Evolutionary conservation across 1,140 invertebrate species (phyloP).

Genomic region (Drosophila miranda): DNA sequence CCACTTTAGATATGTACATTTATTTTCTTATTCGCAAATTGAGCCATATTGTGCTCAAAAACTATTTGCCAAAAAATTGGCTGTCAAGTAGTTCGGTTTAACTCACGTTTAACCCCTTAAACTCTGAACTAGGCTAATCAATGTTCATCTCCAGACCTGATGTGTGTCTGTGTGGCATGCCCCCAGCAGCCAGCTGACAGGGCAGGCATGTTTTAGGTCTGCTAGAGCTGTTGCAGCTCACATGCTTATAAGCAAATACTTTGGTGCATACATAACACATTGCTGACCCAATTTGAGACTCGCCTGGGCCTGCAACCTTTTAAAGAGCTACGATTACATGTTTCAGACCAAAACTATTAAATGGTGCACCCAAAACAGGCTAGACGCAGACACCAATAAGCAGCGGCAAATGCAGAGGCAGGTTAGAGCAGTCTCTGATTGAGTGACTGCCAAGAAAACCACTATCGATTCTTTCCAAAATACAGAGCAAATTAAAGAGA

Average conservation of each 20-base stretch:
- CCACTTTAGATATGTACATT: no score
- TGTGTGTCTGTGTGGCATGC: constrained; percentile 54
- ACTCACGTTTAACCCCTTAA: constrained; percentile 75
- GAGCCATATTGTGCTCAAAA: constrained; percentile 42
- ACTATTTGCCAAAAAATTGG: constrained; percentile 20
- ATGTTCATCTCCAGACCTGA: constrained; percentile 65
- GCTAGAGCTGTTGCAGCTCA: constrained; percentile 46
- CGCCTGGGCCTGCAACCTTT: constrained; percentile 69
- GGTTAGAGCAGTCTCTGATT: constrained; percentile 49
- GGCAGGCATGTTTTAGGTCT: not conserved
- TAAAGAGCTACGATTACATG: constrained; percentile 79
- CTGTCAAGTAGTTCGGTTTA: constrained; percentile 21
- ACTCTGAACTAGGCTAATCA: constrained; percentile 68
- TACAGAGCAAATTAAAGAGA: no score
- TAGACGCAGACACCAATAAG: constrained; percentile 17
- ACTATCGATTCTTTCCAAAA: no score
- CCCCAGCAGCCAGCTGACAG: constrained; percentile 13
- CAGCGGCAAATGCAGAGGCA: constrained; percentile 6
- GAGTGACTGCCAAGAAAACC: constrained; percentile 32
- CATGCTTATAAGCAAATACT: constrained; percentile 66
- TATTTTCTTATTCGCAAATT: constrained; percentile 39
- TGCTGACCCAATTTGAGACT: constrained; percentile 71
- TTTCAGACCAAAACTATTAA: constrained; percentile 60
- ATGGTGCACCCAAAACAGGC: constrained; percentile 29
- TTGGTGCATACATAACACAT: constrained; percentile 74